These are phyloP conservation scores for Ginglymostoma cirratum DNA, from an alignment of 2,113 vertebrate genomes.

Conservation along the genomic window DNA sequence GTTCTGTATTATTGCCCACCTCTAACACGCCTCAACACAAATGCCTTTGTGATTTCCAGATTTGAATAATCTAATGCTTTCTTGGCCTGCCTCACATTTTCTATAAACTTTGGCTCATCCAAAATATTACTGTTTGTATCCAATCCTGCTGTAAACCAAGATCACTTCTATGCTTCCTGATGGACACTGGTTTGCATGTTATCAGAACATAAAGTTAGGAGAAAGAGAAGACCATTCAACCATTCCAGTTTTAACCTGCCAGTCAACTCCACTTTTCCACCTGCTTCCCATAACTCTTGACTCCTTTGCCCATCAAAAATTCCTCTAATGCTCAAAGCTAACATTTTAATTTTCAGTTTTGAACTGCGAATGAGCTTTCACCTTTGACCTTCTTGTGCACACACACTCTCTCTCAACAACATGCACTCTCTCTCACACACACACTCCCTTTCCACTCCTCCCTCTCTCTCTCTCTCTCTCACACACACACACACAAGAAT, in stretches of 20 bases:
- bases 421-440: no score
- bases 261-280: not conserved
- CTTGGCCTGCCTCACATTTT: not conserved
- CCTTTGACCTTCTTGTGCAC: not conserved
- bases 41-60: not conserved
- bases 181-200: not conserved
- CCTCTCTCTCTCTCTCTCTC: no score
- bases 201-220: not conserved
- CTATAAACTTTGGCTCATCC: not conserved
- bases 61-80: not conserved
- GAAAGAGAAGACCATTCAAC: not conserved
- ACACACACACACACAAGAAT: no score
- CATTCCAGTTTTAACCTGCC: not conserved
- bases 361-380: not conserved
- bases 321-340: rapidly evolving
- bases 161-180: not conserved
- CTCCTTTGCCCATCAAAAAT: no score
- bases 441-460: no score
- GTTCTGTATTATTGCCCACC: not conserved
- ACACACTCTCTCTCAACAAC: no score
- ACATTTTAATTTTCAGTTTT: not conserved
- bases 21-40: not conserved
- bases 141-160: not conserved
- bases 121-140: not conserved
- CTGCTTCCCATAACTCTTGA: not conserved